A percentile compares a stretch with the other conserved stretches of the same genome.
Evolutionary conservation across 1,140 invertebrate genomes (phyloP).

Genomic region (Gonatopus flavifemur): DNA sequence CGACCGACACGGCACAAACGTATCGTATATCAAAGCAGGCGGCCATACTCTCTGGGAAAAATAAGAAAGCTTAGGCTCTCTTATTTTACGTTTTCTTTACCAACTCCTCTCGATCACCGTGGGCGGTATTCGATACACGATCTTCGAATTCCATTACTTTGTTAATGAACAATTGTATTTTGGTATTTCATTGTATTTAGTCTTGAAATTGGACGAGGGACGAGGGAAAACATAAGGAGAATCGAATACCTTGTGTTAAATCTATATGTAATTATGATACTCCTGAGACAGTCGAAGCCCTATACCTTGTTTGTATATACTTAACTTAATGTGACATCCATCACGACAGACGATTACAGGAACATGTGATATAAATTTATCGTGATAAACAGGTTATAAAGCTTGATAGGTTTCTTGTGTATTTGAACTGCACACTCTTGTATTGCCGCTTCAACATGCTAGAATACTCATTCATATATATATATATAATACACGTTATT

Average conservation of each 20-base stretch:
- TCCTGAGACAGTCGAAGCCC: no score
- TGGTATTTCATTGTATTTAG: no score
- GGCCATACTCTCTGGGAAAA: slow-evolving; percentile 26
- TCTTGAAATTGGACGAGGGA: no score
- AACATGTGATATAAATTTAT: slow-evolving; percentile 46
- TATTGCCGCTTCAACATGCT: neutral
- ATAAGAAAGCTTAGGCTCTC: slow-evolving; percentile 41
- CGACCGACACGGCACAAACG: slow-evolving; percentile 38
- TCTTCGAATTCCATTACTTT: slow-evolving; percentile 31
- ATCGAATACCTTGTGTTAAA: no score
- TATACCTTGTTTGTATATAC: no score
- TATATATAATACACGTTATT: slow-evolving; percentile 33
- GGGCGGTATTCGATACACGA: slow-evolving; percentile 34
- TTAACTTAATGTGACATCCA: slow-evolving; percentile 39
- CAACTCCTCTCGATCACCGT: slow-evolving; percentile 29
- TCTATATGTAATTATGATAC: no score
- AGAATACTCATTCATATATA: neutral
- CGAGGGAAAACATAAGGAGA: no score
- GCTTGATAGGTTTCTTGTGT: slow-evolving; percentile 39
- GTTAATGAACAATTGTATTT: slow-evolving; percentile 39
- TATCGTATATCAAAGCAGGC: slow-evolving; percentile 48
- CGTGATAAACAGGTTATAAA: slow-evolving; percentile 50
- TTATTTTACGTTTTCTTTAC: slow-evolving; percentile 36
- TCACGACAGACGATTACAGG: slow-evolving; percentile 30
- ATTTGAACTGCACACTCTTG: slow-evolving; percentile 38